Conservation (phyloP, 2,113 vertebrate species). For the Gasterosteus nipponicus region DNA sequence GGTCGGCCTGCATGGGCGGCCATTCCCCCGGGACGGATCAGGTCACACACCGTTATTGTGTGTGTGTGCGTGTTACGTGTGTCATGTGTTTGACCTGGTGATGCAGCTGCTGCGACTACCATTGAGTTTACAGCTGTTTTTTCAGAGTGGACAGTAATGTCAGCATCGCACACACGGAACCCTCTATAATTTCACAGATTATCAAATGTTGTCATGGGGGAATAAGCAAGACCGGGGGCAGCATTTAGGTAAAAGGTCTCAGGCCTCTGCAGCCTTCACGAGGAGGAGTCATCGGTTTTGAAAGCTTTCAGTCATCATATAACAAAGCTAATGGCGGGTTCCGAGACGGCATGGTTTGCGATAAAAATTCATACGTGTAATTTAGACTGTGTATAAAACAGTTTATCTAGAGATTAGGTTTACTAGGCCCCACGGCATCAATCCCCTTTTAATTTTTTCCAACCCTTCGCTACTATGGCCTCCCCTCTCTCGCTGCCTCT, state of each 20-base stretch:
- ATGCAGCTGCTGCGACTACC: constrained; percentile 32
- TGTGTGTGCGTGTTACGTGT: constrained; percentile 42
- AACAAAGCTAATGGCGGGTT: constrained; percentile 27
- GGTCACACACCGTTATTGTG: constrained; percentile 24
- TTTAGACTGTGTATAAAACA: constrained; percentile 21
- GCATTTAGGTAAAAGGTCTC: constrained; percentile 3
- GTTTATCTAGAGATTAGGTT: constrained; percentile 43
- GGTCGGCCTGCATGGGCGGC: constrained; percentile 19
- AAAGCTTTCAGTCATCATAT: background rate
- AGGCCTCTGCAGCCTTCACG: constrained; percentile 37
- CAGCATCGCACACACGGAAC: background rate
- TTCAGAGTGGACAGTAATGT: constrained; percentile 39
- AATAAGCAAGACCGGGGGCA: background rate
- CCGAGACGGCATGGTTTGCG: background rate
- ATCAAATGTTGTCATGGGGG: background rate
- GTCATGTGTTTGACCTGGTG: constrained; percentile 53
- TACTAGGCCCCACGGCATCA: constrained; percentile 59
- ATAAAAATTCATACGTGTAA: background rate
- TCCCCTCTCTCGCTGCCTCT: constrained; percentile 65
- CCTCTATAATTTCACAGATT: background rate
- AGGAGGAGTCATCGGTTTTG: constrained; percentile 39
- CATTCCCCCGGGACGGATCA: constrained; percentile 33
- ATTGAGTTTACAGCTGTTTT: constrained; percentile 19
- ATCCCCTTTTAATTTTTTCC: constrained; percentile 69
- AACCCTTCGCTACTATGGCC: constrained; percentile 62